phyloP scores from a whole-genome alignment of 2,113 vertebrate species.

The Ornithorhynchus anatinus region DNA sequence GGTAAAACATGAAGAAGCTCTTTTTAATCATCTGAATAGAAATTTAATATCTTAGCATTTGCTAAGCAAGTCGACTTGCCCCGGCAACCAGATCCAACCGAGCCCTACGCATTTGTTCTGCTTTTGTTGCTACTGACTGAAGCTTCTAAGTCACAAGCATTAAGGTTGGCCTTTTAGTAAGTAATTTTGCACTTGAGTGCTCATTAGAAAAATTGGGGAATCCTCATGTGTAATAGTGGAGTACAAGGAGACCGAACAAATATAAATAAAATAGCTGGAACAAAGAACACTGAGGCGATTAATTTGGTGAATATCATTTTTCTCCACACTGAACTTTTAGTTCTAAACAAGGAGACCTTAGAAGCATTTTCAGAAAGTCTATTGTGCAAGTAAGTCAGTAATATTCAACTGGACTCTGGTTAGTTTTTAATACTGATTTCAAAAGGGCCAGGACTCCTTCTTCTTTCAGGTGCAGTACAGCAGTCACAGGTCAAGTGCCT shows the following conservation, averaged over 20 bases:
- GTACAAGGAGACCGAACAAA: conserved; percentile 43
- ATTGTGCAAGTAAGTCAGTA: background rate
- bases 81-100: conserved; percentile 72
- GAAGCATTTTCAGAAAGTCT: background rate
- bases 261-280: background rate
- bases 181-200: conserved; percentile 43
- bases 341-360: background rate
- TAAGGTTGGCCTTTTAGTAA: conserved; percentile 56
- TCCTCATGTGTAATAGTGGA: conserved; percentile 25
- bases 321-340: background rate
- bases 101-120: conserved; percentile 68
- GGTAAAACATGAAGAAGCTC: conserved; percentile 70
- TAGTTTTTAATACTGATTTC: no score
- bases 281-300: conserved; percentile 22
- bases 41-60: conserved; percentile 80
- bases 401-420: no score
- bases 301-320: background rate
- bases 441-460: no score
- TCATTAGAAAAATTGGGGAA: conserved; percentile 61
- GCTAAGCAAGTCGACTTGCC: conserved; percentile 64
- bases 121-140: conserved; percentile 59
- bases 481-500: no score
- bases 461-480: no score
- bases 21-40: conserved; percentile 78
- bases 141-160: conserved; percentile 64